These are phyloP conservation scores for Eupithecia insigniata DNA, from an alignment of 2,888 invertebrate species.

Conservation along the genomic window DNA sequence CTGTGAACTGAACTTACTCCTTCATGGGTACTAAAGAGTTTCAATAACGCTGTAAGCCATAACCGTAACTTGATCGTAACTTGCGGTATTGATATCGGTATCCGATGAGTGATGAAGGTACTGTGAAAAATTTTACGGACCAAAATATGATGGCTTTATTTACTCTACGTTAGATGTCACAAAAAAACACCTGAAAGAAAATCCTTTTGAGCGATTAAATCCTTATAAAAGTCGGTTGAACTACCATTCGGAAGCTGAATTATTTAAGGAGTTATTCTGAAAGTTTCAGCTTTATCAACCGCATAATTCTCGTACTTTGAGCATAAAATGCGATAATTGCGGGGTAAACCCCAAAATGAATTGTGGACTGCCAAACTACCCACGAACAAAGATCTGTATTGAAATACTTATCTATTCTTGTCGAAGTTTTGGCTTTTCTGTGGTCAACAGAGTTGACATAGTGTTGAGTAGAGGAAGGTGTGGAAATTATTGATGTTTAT, in stretches of 20 bases:
- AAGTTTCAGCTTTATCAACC: slow-evolving; percentile 33
- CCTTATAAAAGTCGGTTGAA: slow-evolving; percentile 28
- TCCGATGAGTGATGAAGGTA: background rate
- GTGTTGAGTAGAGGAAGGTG: too few relatives aligned
- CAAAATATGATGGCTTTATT: background rate
- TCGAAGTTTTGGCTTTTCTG: background rate
- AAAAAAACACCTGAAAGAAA: slow-evolving; percentile 18
- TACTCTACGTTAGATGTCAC: background rate
- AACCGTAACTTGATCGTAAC: background rate
- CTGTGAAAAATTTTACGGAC: background rate
- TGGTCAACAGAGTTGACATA: background rate
- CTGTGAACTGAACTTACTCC: background rate
- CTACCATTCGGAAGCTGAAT: slow-evolving; percentile 25
- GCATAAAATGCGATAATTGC: slow-evolving; percentile 27
- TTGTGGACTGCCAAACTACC: slow-evolving; percentile 36
- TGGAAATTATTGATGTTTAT: background rate
- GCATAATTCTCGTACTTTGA: slow-evolving; percentile 29
- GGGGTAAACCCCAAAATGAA: slow-evolving; percentile 21
- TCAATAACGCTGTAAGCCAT: background rate
- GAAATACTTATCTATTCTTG: background rate
- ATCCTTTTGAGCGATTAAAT: slow-evolving; percentile 20
- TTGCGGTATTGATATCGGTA: background rate
- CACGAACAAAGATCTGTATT: slow-evolving; percentile 41
- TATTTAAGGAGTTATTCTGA: slow-evolving; percentile 27
- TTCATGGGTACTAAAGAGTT: slow-evolving; percentile 1